phyloP scores from a whole-genome alignment of 2,797 vertebrate species.

The Mycteria americana region DNA sequence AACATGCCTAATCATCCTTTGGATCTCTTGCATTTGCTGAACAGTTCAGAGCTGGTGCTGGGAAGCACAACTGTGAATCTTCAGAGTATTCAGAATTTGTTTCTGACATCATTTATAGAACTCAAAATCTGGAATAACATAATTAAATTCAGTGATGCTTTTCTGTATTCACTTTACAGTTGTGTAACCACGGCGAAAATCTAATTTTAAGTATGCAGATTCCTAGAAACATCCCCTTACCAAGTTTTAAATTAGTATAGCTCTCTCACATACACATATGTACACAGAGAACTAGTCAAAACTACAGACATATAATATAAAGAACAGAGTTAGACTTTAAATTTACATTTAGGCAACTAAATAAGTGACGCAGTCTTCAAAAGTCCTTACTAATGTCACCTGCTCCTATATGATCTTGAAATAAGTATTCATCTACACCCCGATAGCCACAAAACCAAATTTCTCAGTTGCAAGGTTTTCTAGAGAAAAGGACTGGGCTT shows the following conservation, averaged over 20 bases:
- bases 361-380: neutral
- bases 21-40: neutral
- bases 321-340: neutral
- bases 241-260: slow-evolving; percentile 11
- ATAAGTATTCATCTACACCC: neutral
- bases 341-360: neutral
- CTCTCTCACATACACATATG: neutral
- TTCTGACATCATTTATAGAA: slow-evolving; percentile 29
- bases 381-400: neutral
- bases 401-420: neutral
- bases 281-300: neutral
- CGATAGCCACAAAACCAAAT: neutral
- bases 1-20: neutral
- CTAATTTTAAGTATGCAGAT: slow-evolving; percentile 17
- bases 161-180: slow-evolving; percentile 24
- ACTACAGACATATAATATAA: neutral
- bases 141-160: slow-evolving; percentile 12
- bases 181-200: slow-evolving; percentile 25
- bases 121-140: neutral
- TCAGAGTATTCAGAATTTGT: neutral
- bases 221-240: neutral
- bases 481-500: neutral
- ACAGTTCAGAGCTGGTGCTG: neutral
- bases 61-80: slow-evolving; percentile 6
- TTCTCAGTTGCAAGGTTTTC: neutral